These are phyloP conservation scores for Venustaconcha ellipsiformis DNA, from an alignment of 1,140 invertebrate species.

Conservation along the genomic window DNA sequence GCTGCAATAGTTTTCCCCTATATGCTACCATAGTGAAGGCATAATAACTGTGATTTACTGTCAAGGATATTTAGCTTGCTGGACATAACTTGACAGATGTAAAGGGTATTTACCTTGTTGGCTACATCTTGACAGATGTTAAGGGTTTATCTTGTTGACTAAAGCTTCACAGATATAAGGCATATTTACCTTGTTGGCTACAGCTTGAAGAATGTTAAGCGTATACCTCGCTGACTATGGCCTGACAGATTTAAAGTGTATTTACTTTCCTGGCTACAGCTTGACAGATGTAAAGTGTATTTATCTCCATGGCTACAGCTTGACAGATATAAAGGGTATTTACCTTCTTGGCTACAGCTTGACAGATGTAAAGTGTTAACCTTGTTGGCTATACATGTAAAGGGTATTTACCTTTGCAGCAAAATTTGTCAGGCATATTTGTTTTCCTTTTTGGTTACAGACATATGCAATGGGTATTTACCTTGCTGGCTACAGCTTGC, in stretches of 20 bases:
- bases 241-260: no score
- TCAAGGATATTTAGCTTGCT: neutral
- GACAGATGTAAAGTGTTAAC: slow-evolving; percentile 52
- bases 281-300: no score
- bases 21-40: neutral
- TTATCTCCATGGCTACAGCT: no score
- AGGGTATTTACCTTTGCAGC: no score
- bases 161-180: slow-evolving; percentile 45
- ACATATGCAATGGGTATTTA: no score
- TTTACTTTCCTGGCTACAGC: no score
- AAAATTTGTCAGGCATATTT: no score
- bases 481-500: neutral
- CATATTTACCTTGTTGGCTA: neutral
- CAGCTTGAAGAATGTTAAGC: no score
- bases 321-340: no score
- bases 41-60: slow-evolving; percentile 2
- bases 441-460: slow-evolving; percentile 54
- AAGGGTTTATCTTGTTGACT: slow-evolving; percentile 52
- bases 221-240: no score
- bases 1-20: neutral
- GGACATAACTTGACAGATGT: neutral
- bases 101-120: slow-evolving; percentile 48
- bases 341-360: slow-evolving; percentile 2
- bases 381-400: no score
- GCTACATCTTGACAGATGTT: slow-evolving; percentile 51